Evolutionary conservation across 1,140 invertebrate genomes (phyloP), one percentile per base, ranked within the genome.

Genomic region (Bombyx mandarina): DNA sequence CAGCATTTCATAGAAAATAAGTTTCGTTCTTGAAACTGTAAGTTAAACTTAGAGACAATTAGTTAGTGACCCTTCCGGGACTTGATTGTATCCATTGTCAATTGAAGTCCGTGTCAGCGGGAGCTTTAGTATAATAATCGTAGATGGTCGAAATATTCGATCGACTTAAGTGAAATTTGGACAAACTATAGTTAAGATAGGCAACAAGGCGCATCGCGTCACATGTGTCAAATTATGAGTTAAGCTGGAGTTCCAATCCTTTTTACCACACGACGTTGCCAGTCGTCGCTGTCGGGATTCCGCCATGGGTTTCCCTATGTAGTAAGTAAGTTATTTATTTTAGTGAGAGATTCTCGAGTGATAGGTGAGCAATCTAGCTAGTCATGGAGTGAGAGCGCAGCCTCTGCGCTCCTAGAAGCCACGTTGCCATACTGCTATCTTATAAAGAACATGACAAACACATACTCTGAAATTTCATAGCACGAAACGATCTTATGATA

Each of bases 241-340:
- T 66, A 74, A 35, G 26, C 26, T 35, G 26, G 26, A 35, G 26
- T 35, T 35, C 2, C 2, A 35, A 35, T 35, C 4, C 26, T 35
- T 35, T 35, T 35, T 35, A 35, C 26, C 26, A 35, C 26, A 35
- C 26, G 26, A 35, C 26, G 26, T 35, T 35, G 26, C 26, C 26
- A 35, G 26, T 35, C 26, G 26, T 35, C 26, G 26, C 26, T 35
- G 26, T 35, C 26, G 26, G 26, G 26, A 35, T 35, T 35, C 26
- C 26, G 26, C 26, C 26, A 5, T 35, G 26, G 26, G 74, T 67
- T 75, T 67, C 73, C 75, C 65, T 71, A 71, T 69, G 77, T 82
- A 82, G 63, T 42, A 35, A 69, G 63, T 85, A 82, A 86, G 79
- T 86, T 82, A 86, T 86, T 86, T 86, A 86, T 86, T 86, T 79